phyloP scores from a whole-genome alignment of 2,113 vertebrate species.

The Crotalus viridis region DNA sequence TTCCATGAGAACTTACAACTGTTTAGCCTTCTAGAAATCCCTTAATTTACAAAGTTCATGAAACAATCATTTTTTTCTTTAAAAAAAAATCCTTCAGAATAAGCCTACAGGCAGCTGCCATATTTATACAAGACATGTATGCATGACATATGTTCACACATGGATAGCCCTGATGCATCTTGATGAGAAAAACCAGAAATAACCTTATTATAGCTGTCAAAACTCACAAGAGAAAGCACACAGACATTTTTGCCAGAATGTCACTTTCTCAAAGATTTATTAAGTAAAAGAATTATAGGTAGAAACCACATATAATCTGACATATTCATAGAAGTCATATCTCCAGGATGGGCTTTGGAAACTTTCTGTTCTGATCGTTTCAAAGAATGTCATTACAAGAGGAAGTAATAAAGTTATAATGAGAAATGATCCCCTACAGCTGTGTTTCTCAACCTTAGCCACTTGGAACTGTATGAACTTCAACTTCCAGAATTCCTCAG shows the following conservation, averaged over 20 bases:
- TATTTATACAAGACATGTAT: not conserved
- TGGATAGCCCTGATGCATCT: not conserved
- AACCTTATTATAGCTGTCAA: not conserved
- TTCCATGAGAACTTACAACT: slow-evolving; percentile 24
- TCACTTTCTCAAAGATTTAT: slow-evolving; percentile 3
- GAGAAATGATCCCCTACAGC: not conserved
- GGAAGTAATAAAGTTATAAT: not conserved
- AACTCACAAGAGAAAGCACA: not conserved
- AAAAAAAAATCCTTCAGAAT: not conserved
- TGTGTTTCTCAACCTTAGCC: not conserved
- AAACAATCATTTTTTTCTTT: slow-evolving; percentile 8
- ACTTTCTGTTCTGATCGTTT: not conserved
- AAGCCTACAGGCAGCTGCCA: not conserved
- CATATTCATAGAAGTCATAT: not conserved
- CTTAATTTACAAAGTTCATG: slow-evolving; percentile 22
- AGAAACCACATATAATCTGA: not conserved
- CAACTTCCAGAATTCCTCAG: not conserved
- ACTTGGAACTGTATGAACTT: not conserved
- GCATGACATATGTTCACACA: not conserved
- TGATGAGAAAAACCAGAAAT: slow-evolving; percentile 20
- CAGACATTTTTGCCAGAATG: not conserved
- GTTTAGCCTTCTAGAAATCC: slow-evolving; percentile 42
- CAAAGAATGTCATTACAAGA: not conserved
- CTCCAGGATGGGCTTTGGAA: not conserved
- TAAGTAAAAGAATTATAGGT: not conserved